Evolutionary conservation across 2,888 invertebrate species (phyloP).

Genomic region (Synergus itoensis): DNA sequence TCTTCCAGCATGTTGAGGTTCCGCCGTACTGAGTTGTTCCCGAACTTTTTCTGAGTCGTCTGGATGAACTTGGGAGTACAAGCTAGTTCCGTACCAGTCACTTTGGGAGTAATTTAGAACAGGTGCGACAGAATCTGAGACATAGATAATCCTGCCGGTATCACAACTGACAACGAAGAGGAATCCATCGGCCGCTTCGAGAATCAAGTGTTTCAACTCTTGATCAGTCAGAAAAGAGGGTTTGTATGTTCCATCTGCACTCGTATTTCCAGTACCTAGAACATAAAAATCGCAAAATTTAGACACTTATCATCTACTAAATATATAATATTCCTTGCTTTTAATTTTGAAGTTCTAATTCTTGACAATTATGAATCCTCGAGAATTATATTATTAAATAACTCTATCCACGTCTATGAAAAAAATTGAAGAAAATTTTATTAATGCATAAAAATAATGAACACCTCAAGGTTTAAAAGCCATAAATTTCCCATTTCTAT

Average conservation of each 20-base stretch:
- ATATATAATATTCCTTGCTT: neutral
- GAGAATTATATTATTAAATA: neutral
- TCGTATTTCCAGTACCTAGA: constrained; percentile 96
- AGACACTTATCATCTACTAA: no score
- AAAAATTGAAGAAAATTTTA: neutral
- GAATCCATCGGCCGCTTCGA: constrained; percentile 99
- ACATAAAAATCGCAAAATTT: constrained; percentile 49
- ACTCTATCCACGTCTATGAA: neutral
- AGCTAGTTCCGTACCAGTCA: constrained; percentile 98
- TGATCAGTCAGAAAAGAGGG: constrained; percentile 99
- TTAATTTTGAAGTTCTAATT: neutral
- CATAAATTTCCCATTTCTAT: neutral
- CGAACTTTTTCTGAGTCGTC: constrained; percentile 98
- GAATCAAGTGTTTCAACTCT: constrained; percentile 98
- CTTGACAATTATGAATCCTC: neutral
- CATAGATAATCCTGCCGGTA: constrained; percentile 97
- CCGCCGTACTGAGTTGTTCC: constrained; percentile 98
- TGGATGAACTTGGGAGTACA: constrained; percentile 98
- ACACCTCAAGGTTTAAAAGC: neutral
- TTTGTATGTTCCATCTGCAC: constrained; percentile 97
- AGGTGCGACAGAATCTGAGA: constrained; percentile 98
- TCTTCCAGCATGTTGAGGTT: constrained; percentile 96
- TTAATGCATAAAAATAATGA: neutral
- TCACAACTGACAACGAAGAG: constrained; percentile 98
- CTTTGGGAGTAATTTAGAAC: constrained; percentile 98